A percentile compares a stretch with the other conserved stretches of the same genome.
Conservation (phyloP, 2,888 invertebrate species). For the Papilio gigon region DNA sequence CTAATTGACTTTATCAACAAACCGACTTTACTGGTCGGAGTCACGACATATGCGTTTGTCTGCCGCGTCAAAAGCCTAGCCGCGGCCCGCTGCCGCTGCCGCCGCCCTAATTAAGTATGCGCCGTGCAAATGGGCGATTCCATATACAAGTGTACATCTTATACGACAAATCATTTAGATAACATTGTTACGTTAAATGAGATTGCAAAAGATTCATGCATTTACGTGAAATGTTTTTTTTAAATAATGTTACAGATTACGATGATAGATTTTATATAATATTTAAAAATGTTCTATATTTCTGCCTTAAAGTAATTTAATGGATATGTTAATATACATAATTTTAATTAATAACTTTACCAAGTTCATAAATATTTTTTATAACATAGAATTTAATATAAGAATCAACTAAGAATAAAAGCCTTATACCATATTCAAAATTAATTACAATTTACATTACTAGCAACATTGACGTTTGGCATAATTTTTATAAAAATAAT, state of each 20-base stretch:
- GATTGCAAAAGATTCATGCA: slow-evolving; percentile 30
- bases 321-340: too few species aligned
- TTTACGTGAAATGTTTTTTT: not conserved
- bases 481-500: too few species aligned
- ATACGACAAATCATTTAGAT: slow-evolving; percentile 40
- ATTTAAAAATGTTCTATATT: too few species aligned
- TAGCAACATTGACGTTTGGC: too few species aligned
- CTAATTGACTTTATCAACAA: slow-evolving; percentile 83
- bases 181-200: slow-evolving; percentile 33
- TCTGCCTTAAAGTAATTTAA: too few species aligned
- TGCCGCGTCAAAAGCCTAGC: slow-evolving; percentile 80
- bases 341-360: too few species aligned
- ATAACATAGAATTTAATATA: too few species aligned
- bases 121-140: slow-evolving; percentile 72
- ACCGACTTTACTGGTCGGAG: slow-evolving; percentile 80
- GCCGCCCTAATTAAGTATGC: slow-evolving; percentile 73
- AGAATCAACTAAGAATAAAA: too few species aligned
- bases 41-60: slow-evolving; percentile 82
- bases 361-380: too few species aligned
- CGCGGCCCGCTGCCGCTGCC: slow-evolving; percentile 69
- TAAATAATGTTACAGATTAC: not conserved
- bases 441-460: too few species aligned
- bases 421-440: too few species aligned
- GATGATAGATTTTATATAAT: not conserved
- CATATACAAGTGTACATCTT: slow-evolving; percentile 48